These are phyloP conservation scores for Aradus depressus DNA, from an alignment of 2,888 invertebrate species.

Conservation along the genomic window DNA sequence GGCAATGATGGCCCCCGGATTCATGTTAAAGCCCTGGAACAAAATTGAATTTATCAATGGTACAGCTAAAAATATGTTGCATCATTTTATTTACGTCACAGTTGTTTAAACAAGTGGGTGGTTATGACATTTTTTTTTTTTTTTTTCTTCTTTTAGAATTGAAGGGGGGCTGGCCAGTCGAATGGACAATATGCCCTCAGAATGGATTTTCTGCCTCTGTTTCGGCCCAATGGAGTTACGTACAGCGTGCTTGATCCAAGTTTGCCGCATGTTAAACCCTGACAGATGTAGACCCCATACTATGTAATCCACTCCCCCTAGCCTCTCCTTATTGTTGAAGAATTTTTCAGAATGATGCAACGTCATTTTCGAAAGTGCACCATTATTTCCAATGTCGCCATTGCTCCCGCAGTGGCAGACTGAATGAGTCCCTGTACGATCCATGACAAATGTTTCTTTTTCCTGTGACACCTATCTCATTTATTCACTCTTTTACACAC, in stretches of 20 bases:
- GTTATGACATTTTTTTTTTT: constrained; percentile 11
- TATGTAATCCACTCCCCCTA: constrained; percentile 5
- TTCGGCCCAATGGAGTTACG: constrained; percentile 16
- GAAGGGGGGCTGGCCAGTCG: not conserved
- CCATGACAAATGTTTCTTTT: too few relatives aligned
- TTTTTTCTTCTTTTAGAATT: not conserved
- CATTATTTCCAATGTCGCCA: constrained; percentile 3
- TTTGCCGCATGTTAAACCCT: constrained; percentile 12
- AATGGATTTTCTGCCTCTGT: constrained; percentile 16
- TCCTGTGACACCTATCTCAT: too few relatives aligned
- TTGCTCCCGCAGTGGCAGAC: too few relatives aligned
- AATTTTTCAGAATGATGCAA: constrained; percentile 8
- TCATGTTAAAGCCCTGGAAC: not conserved
- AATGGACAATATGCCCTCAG: constrained; percentile 13
- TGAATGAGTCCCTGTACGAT: too few relatives aligned
- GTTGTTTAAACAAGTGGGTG: too few relatives aligned
- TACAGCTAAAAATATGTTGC: not conserved
- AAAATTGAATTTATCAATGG: not conserved
- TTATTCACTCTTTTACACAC: too few relatives aligned
- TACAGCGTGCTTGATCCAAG: constrained; percentile 15
- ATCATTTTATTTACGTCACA: not conserved
- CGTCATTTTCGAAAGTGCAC: constrained; percentile 7
- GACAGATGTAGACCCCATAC: constrained; percentile 10
- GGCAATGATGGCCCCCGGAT: not conserved
- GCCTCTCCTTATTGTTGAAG: not conserved